Evolutionary conservation across 2,888 invertebrate genomes (phyloP), one percentile per base, ranked within the genome.

Genomic region (Agonopterix subpropinquella): DNA sequence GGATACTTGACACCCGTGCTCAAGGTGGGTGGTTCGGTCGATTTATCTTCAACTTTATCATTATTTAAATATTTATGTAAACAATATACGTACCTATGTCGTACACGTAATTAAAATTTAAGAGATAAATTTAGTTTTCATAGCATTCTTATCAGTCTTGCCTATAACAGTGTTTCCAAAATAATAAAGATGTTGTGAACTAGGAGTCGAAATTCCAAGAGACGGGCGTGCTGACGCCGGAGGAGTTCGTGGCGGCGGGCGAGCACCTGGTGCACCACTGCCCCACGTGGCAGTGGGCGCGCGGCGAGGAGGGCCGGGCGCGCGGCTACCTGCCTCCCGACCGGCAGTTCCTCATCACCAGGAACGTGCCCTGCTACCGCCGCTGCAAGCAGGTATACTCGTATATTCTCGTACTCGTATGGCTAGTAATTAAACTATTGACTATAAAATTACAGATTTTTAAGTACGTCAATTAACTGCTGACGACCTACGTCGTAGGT

Each of bases 261-360:
- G 99, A 99, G 73, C 99, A 99, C 82, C 86, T 99, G 49, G 98
- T 99, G 0, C 98, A 99, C 82, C 98, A 99, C 74, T 99, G 99
- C 73, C 99, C 99, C 0, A 99, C 99, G 0, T 99, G 99, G 99
- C 96, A 98, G 72, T 99, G 99, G 99, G 94, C 96, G 0, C 90
- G 91, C 59, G 98, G 98, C 0, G 98, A 99, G 76, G 95, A 96
- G 59, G 90, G 93, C n/a, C 95, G 95, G 82, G 85, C 92, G 28
- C 96, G 97, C 70, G 84, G 95, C 0, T 99, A 98, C 85, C 90
- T 99, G 55, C 99, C 99, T 0, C 77, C 92, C 69, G 96, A 98
- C 65, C 99, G 99, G 80, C 99, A 99, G 82, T 99, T 98, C 82
- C 91, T 99, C 46, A 93, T 99, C 46, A 99, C 99, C 1, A 92